phyloP scores from a whole-genome alignment of 1,140 invertebrate species.

The Euglossa dilemma region DNA sequence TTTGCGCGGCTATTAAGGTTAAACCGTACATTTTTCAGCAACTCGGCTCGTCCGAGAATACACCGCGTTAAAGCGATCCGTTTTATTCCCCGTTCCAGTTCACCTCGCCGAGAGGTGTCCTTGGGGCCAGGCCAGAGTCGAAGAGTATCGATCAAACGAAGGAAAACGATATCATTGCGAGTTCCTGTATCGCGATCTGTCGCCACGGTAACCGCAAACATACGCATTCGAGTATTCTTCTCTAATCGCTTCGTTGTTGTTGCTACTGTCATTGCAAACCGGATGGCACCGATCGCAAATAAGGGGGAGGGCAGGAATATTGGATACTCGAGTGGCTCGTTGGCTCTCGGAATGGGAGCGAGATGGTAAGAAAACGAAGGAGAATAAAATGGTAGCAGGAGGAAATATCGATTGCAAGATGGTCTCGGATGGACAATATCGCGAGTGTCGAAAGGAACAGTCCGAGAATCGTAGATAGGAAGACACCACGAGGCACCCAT shows the following conservation, averaged over 20 bases:
- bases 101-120: not conserved
- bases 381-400: not conserved
- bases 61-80: not conserved
- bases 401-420: not conserved
- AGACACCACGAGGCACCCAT: conserved; percentile 29
- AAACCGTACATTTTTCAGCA: not conserved
- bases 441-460: not conserved
- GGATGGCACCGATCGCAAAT: not conserved
- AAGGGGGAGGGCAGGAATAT: not conserved
- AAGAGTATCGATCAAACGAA: conserved; percentile 60
- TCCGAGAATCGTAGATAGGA: conserved; percentile 21
- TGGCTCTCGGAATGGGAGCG: no score
- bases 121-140: not conserved
- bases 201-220: conserved; percentile 19
- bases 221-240: not conserved
- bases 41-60: not conserved
- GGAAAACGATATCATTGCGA: conserved; percentile 32
- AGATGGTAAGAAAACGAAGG: no score
- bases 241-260: not conserved
- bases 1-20: not conserved
- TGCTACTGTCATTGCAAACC: not conserved
- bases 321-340: no score
- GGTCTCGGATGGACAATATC: not conserved
- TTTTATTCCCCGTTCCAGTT: not conserved
- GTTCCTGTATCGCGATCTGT: not conserved